Evolutionary conservation across 2,797 vertebrate genomes (phyloP).

Genomic region (Rhinella marina): DNA sequence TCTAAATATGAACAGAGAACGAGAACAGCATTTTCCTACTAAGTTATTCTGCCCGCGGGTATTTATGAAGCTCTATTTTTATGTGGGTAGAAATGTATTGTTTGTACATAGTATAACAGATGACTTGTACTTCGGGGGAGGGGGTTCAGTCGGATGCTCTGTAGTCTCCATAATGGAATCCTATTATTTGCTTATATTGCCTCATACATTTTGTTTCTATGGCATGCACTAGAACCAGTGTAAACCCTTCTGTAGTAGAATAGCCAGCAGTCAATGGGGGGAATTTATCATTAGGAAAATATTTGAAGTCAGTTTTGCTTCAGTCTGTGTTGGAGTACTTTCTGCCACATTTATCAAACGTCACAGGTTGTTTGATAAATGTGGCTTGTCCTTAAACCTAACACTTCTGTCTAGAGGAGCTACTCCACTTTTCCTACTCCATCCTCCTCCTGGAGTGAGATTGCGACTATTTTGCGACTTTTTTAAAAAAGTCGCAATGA

Average conservation of each 20-base stretch:
- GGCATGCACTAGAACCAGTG: conserved; percentile 2
- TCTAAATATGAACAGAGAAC: conserved; percentile 23
- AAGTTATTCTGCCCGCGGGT: conserved; percentile 46
- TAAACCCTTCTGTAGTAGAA: background rate
- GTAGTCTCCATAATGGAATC: background rate
- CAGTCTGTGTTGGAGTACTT: no score
- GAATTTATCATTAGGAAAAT: no score
- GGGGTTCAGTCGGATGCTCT: background rate
- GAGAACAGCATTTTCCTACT: conserved; percentile 31
- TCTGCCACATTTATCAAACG: no score
- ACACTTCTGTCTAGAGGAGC: no score
- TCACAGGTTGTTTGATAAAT: no score
- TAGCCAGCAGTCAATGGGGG: background rate
- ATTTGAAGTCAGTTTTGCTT: no score
- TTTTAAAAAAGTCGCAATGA: no score
- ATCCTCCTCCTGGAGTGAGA: no score
- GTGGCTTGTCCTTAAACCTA: no score
- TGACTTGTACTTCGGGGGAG: conserved; percentile 17
- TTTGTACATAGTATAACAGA: conserved; percentile 47
- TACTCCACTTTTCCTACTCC: no score
- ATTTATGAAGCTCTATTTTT: conserved; percentile 52
- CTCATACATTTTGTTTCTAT: conserved; percentile 14
- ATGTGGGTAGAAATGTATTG: conserved; percentile 38
- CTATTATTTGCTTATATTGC: background rate
- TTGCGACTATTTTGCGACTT: no score